A percentile compares a stretch with the other conserved stretches of the same genome.
These are phyloP conservation scores for Erithacus rubecula DNA, from an alignment of 2,797 vertebrate species.

Conservation along the genomic window DNA sequence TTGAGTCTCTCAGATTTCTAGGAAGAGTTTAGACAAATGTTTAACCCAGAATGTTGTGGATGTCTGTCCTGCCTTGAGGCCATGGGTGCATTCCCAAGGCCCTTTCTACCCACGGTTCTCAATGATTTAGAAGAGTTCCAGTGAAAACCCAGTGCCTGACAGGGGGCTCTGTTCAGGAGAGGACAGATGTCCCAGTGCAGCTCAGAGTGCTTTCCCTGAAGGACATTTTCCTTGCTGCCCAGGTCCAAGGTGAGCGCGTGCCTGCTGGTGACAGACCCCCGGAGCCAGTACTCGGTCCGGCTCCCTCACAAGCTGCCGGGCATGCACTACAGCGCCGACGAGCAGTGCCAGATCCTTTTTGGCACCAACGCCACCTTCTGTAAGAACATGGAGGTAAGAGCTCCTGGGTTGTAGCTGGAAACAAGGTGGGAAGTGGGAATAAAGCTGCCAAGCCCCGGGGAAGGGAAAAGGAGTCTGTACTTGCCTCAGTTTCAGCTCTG, in stretches of 20 bases:
- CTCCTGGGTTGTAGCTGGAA: neutral
- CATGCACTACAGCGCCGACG: constrained; percentile 95
- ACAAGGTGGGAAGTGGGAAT: neutral
- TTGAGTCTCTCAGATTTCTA: neutral
- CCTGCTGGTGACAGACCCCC: constrained; percentile 88
- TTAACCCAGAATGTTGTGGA: neutral
- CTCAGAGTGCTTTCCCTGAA: neutral
- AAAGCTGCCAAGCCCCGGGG: neutral
- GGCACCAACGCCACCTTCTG: constrained; percentile 96
- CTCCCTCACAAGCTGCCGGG: constrained; percentile 93
- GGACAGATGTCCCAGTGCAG: neutral
- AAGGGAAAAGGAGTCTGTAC: neutral
- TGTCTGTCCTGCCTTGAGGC: neutral
- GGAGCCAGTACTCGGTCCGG: constrained; percentile 82
- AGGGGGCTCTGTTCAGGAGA: neutral
- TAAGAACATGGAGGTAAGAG: constrained; percentile 92
- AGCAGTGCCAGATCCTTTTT: constrained; percentile 97
- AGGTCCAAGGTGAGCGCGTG: constrained; percentile 92
- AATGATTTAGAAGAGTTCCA: neutral
- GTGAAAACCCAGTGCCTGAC: neutral
- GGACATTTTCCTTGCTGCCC: neutral
- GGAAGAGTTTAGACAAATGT: neutral
- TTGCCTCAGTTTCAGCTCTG: neutral
- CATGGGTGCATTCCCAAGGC: neutral
- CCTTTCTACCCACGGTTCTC: neutral